A percentile compares a stretch with the other conserved stretches of the same genome.
Evolutionary conservation across 2,797 vertebrate species (phyloP).

Genomic region (Cryptoprocta ferox): DNA sequence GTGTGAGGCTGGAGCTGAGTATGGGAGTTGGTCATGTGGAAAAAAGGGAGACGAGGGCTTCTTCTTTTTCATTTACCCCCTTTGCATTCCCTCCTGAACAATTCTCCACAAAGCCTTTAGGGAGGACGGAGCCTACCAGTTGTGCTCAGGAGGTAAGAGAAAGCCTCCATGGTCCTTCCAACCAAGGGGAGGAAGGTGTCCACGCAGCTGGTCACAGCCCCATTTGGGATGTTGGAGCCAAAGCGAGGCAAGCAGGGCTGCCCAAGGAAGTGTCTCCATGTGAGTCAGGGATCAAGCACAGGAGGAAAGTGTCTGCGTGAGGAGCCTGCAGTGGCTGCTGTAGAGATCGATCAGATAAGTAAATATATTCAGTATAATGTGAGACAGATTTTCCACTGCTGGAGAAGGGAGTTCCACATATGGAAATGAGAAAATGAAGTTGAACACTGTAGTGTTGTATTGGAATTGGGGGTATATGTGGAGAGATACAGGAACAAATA

Average conservation of each 20-base stretch:
- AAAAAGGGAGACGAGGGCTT: background rate
- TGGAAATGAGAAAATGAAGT: background rate
- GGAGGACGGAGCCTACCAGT: background rate
- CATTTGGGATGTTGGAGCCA: background rate
- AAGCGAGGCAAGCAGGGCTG: background rate
- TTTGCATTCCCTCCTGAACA: background rate
- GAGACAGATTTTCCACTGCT: background rate
- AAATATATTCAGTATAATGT: background rate
- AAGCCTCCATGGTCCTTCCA: background rate
- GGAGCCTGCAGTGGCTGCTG: background rate
- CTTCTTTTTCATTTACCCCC: background rate
- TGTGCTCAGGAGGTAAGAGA: background rate
- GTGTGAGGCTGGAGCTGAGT: background rate
- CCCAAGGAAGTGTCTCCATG: rapidly evolving
- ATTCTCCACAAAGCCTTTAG: background rate
- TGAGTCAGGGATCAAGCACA: background rate
- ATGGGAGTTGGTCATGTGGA: background rate
- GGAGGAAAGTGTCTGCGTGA: background rate
- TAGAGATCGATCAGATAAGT: background rate
- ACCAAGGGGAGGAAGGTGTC: background rate
- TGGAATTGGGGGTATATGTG: background rate
- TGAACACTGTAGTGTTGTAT: background rate
- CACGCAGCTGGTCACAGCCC: background rate
- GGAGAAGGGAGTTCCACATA: background rate
- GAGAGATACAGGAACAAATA: background rate